These are phyloP conservation scores for Pedetes capensis DNA, from an alignment of 2,113 vertebrate species.

Conservation along the genomic window DNA sequence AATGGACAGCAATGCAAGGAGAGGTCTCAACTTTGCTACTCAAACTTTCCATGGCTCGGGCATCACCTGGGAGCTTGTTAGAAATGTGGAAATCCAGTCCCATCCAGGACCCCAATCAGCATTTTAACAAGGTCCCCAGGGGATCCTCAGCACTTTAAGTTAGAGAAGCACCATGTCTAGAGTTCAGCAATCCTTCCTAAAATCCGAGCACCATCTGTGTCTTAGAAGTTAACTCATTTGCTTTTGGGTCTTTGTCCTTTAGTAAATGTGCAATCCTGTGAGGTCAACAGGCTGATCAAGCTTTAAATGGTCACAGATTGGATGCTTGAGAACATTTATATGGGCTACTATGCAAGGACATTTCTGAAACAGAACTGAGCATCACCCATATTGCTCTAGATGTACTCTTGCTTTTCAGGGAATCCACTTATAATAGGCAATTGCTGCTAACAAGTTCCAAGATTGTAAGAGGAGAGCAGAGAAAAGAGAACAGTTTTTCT, in stretches of 20 bases:
- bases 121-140: slow-evolving; percentile 62
- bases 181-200: slow-evolving; percentile 24
- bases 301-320: background rate
- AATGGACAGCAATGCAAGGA: background rate
- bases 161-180: background rate
- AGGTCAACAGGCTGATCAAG: background rate
- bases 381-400: background rate
- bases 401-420: background rate
- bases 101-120: slow-evolving; percentile 23
- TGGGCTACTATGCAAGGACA: background rate
- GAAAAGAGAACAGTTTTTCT: background rate
- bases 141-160: background rate
- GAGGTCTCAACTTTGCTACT: background rate
- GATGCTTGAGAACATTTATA: background rate
- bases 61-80: slow-evolving; percentile 44
- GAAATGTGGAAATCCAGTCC: background rate
- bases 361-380: background rate
- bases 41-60: background rate
- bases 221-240: background rate
- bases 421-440: background rate
- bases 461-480: background rate
- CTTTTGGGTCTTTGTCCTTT: background rate
- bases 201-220: background rate
- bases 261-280: background rate
- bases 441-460: background rate